Percentiles rank a stretch among this genome's conserved stretches.
phyloP scores from a whole-genome alignment of 2,888 invertebrate species.

The Drosophila picticornis region DNA sequence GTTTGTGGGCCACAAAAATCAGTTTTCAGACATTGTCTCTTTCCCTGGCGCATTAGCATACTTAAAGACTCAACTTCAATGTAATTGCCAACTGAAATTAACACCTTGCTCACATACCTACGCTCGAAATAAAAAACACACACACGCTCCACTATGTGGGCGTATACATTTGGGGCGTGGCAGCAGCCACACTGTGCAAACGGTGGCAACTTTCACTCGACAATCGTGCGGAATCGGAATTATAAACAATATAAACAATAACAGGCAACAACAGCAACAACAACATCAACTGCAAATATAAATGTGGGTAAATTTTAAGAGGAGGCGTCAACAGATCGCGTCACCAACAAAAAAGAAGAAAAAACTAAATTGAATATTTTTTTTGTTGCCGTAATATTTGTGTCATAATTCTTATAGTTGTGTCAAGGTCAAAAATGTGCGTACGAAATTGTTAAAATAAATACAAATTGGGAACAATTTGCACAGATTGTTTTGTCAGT shows the following conservation, averaged over 20 bases:
- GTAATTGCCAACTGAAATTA: slow-evolving; percentile 72
- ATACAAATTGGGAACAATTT: slow-evolving; percentile 26
- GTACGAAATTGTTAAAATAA: slow-evolving; percentile 1
- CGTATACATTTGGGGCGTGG: slow-evolving; percentile 58
- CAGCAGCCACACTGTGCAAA: slow-evolving; percentile 40
- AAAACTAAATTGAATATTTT: slow-evolving; percentile 11
- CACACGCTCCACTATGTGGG: slow-evolving; percentile 45
- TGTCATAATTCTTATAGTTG: slow-evolving; percentile 53
- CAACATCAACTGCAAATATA: slow-evolving; percentile 30
- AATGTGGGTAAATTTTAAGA: slow-evolving; percentile 42
- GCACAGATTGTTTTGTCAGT: slow-evolving; percentile 8
- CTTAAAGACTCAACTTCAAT: slow-evolving; percentile 19
- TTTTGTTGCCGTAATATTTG: slow-evolving; percentile 56
- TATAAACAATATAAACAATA: slow-evolving; percentile 52
- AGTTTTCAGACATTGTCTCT: slow-evolving; percentile 35
- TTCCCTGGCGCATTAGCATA: slow-evolving; percentile 43
- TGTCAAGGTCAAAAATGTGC: slow-evolving; percentile 58
- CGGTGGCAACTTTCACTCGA: slow-evolving; percentile 76
- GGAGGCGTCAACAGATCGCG: slow-evolving; percentile 59
- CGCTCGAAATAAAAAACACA: slow-evolving; percentile 10
- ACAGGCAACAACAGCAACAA: slow-evolving; percentile 22
- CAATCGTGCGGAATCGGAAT: slow-evolving; percentile 69
- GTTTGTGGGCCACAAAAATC: slow-evolving; percentile 25
- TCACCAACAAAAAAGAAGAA: slow-evolving; percentile 19
- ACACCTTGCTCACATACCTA: slow-evolving; percentile 80